Evolutionary conservation across 2,888 invertebrate genomes (phyloP).

Genomic region (Xestia c-nigrum): DNA sequence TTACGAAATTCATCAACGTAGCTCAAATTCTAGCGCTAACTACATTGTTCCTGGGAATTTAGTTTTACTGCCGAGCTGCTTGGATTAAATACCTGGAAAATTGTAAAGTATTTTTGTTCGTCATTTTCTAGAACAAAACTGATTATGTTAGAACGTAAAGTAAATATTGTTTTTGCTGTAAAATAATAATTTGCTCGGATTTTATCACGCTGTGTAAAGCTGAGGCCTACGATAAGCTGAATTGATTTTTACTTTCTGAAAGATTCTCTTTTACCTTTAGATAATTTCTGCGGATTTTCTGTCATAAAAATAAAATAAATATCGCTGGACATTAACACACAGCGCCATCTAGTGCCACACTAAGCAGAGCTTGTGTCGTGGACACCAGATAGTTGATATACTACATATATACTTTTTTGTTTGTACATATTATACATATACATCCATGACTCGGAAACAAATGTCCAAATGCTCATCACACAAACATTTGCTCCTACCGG

Average conservation of each 20-base stretch:
- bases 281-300: background rate
- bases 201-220: background rate
- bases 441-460: too few species aligned
- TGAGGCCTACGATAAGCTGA: background rate
- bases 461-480: too few species aligned
- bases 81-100: conserved; percentile 42
- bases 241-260: background rate
- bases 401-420: too few species aligned
- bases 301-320: too few species aligned
- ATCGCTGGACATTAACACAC: too few species aligned
- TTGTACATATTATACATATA: too few species aligned
- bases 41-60: conserved; percentile 33
- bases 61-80: conserved; percentile 6
- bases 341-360: too few species aligned
- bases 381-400: too few species aligned
- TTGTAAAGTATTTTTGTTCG: conserved; percentile 13
- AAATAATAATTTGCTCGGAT: background rate
- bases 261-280: background rate
- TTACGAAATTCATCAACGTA: conserved; percentile 52
- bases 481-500: too few species aligned
- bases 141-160: background rate
- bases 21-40: conserved; percentile 49
- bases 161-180: background rate
- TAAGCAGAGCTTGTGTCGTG: too few species aligned
- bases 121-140: conserved; percentile 9